These are phyloP conservation scores for Zoroaster sp. DNA, from an alignment of 53 echinoderm and acorn worm species.

Conservation along the genomic window DNA sequence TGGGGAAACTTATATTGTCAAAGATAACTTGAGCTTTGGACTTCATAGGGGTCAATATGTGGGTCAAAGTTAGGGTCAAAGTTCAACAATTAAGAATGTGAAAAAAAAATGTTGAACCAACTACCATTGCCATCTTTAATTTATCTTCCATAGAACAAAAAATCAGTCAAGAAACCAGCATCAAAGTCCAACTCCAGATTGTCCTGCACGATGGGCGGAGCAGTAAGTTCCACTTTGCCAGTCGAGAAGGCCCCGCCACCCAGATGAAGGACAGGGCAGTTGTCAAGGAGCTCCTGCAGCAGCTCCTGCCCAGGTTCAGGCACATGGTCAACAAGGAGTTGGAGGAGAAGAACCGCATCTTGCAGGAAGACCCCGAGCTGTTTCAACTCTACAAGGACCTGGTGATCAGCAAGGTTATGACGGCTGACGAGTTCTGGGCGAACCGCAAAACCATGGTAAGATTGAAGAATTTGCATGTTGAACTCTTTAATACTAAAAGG, in stretches of 20 bases:
- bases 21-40: no score
- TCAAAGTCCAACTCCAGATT: constrained; percentile 95
- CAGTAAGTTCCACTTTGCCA: constrained; percentile 94
- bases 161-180: constrained; percentile 89
- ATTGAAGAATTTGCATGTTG: no score
- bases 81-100: neutral
- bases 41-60: no score
- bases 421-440: constrained; percentile 97
- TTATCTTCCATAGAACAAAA: constrained; percentile 79
- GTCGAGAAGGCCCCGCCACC: constrained; percentile 64
- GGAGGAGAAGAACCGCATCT: constrained; percentile 91
- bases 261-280: constrained; percentile 76
- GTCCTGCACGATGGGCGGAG: constrained; percentile 84
- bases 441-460: constrained; percentile 58
- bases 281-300: constrained; percentile 95
- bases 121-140: neutral
- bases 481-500: no score
- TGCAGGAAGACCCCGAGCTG: constrained; percentile 93
- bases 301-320: constrained; percentile 89
- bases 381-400: constrained; percentile 96
- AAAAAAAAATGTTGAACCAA: neutral
- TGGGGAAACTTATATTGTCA: no score
- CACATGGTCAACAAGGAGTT: constrained; percentile 90
- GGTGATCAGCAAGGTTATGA: constrained; percentile 96
- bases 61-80: no score